Percentiles rank a stretch among this genome's conserved stretches.
Evolutionary conservation across 2,888 invertebrate genomes (phyloP).

Genomic region (Drosophila trichaetosa): DNA sequence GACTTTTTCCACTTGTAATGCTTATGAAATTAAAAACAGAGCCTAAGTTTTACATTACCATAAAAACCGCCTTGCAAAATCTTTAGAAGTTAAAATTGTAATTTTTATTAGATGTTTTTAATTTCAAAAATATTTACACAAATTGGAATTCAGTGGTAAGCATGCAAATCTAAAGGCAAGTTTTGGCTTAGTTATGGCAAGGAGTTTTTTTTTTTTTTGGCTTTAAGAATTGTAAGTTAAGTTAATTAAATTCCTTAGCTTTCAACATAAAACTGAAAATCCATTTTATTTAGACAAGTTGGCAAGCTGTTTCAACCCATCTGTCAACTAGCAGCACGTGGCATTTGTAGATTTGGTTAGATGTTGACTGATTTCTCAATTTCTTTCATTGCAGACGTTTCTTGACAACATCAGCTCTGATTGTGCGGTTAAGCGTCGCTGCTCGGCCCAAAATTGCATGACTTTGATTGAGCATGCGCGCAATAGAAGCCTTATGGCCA

Average conservation of each 20-base stretch:
- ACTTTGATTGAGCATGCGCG: constrained; percentile 92
- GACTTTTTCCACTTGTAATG: not conserved
- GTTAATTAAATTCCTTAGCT: not conserved
- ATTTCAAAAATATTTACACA: not conserved
- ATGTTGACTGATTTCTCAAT: constrained; percentile 43
- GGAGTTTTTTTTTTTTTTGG: not conserved
- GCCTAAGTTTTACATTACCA: too few species aligned
- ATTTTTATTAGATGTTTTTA: not conserved
- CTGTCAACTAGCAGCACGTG: constrained; percentile 12
- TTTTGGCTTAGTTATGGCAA: not conserved
- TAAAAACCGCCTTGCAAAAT: too few species aligned
- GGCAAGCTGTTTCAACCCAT: constrained; percentile 10
- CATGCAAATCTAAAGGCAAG: not conserved
- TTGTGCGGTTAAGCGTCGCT: constrained; percentile 92
- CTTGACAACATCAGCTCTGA: constrained; percentile 84
- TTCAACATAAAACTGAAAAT: not conserved
- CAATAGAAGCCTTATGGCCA: constrained; percentile 87
- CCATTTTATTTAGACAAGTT: constrained; percentile 8
- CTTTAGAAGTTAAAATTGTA: not conserved
- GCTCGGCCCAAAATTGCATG: constrained; percentile 92
- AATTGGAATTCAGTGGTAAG: not conserved
- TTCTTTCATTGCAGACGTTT: constrained; percentile 78
- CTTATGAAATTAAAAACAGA: not conserved
- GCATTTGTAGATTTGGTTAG: not conserved
- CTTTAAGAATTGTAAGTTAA: not conserved